Evolutionary conservation across 2,888 invertebrate species (phyloP), one percentile per base, ranked within the genome.

Genomic region (Hermodice carunculata): DNA sequence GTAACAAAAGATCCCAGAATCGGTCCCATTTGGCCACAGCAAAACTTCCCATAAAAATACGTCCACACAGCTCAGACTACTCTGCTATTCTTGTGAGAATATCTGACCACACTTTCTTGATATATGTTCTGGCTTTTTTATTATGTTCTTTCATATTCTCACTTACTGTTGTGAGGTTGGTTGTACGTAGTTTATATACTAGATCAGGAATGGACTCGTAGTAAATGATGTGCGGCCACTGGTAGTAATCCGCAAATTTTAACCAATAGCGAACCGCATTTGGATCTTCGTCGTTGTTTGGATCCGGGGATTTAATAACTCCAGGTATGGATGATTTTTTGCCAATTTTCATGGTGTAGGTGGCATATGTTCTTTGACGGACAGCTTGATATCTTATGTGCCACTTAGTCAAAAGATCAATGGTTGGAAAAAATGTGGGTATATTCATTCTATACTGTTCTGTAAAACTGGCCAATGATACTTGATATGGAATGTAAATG

Each of bases 361-460:
- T 63, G 22, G 49, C 46, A 71, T 71, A 74, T 3, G 74, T 71
- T 17, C 73, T 40, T 40, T 69, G 67, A 2, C 70, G 48, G 8
- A 74, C 71, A 29, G 70, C 73, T 37, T 70, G 70, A 57, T 68
- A 70, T 29, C 71, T 53, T 24, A 75, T 26, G 31, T 75, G 73
- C 75, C 75, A 75, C 40, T 56, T 53, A 29, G 71, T 49, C 22
- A 75, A 61, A 26, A 75, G 64, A 29, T 71, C 66, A 6, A 74
- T n/a, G 24, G 68, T 52, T 1, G 75, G 75, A 61, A 75, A 68
- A 43, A 75, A 75, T 14, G 75, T 58, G 3, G 75, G 73, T 22
- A 73, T 69, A 51, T 69, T 67, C 73, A 73, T 73, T 6, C 73
- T 32, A 61, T 73, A 73, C 56, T 73, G 73, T 53, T 75, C 75